A percentile compares a stretch with the other conserved stretches of the same genome.
These are phyloP conservation scores for Netelia melanura DNA, from an alignment of 2,888 invertebrate species.

Conservation along the genomic window DNA sequence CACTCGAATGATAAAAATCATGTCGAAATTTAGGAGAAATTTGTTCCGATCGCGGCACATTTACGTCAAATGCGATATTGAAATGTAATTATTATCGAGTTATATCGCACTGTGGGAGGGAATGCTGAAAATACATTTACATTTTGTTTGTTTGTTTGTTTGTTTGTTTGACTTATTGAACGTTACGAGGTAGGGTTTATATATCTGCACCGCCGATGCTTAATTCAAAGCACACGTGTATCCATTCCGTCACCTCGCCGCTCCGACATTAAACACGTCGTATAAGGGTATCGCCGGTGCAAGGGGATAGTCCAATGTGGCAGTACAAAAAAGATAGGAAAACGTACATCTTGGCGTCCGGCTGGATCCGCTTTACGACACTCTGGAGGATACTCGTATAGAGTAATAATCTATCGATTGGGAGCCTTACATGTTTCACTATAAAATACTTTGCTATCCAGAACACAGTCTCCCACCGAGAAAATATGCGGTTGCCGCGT, in stretches of 20 bases:
- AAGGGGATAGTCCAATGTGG: constrained; percentile 50
- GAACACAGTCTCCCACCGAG: constrained; percentile 27
- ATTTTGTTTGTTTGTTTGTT: no score
- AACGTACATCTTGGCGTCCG: constrained; percentile 70
- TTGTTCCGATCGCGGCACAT: no score
- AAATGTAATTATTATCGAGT: no score
- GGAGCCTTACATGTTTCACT: constrained; percentile 63
- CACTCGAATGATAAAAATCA: no score
- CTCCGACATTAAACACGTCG: constrained; percentile 70
- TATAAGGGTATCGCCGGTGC: constrained; percentile 63
- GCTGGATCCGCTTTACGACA: constrained; percentile 72
- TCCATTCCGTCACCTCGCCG: constrained; percentile 51
- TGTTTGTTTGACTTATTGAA: no score
- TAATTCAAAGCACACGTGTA: constrained; percentile 45
- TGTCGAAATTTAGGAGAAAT: no score
- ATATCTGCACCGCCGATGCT: constrained; percentile 34
- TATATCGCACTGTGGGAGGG: no score
- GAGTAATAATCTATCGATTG: constrained; percentile 73
- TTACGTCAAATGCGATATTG: no score
- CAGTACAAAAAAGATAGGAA: constrained; percentile 59
- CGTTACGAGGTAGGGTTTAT: background rate
- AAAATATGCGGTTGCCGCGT: constrained; percentile 14
- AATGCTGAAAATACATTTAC: no score
- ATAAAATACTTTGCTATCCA: constrained; percentile 70
- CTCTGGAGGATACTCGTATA: constrained; percentile 70